phyloP scores from a whole-genome alignment of 92 coral and sea anemone genomes.

The Epizoanthus rinbou region DNA sequence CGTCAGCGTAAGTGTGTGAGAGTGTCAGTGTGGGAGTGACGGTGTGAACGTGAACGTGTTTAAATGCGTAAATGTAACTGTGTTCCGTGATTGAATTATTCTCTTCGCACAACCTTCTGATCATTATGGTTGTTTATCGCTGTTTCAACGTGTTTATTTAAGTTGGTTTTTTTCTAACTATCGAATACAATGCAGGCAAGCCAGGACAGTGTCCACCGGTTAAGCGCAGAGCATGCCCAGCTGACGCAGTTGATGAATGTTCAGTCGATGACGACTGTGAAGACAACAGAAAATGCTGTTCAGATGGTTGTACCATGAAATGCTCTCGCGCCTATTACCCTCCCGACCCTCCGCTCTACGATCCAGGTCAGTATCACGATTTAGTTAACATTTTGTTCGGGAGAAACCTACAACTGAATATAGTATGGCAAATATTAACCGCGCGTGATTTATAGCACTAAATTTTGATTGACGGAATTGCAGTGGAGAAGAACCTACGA shows the following conservation, averaged over 20 bases:
- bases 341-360: constrained; percentile 9
- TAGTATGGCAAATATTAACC: not conserved
- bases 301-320: not conserved
- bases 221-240: not conserved
- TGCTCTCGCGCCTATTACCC: not conserved
- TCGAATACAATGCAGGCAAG: not conserved
- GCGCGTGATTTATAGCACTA: not conserved
- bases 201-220: not conserved
- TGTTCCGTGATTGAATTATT: too few relatives aligned
- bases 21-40: too few relatives aligned
- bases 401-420: not conserved
- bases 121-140: too few relatives aligned
- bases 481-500: too few relatives aligned
- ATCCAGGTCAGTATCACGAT: constrained; percentile 1
- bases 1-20: too few relatives aligned
- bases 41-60: too few relatives aligned
- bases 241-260: not conserved
- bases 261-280: constrained; percentile 1
- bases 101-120: too few relatives aligned
- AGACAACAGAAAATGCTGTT: not conserved
- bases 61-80: too few relatives aligned
- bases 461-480: too few relatives aligned
- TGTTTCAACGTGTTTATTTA: too few relatives aligned
- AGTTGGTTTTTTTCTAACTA: not conserved
- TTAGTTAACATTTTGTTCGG: not conserved